phyloP scores from a whole-genome alignment of 2,113 vertebrate species.

The Candoia aspera region DNA sequence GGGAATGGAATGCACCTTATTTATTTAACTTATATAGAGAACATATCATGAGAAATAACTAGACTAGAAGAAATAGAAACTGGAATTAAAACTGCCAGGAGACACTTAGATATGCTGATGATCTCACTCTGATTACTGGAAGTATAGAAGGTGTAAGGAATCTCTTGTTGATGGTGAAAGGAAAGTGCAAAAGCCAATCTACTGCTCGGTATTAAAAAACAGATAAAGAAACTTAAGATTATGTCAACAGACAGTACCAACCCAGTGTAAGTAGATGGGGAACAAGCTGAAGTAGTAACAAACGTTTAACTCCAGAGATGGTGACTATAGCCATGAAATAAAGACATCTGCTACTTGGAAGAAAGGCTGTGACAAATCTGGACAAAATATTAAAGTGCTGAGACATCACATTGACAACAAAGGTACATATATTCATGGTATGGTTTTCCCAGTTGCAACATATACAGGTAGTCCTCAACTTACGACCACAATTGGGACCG shows the following conservation, averaged over 20 bases:
- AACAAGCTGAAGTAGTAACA: not conserved
- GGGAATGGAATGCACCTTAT: not conserved
- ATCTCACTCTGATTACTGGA: not conserved
- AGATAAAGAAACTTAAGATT: not conserved
- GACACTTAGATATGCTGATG: not conserved
- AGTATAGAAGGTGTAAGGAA: not conserved
- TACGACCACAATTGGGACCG: no score
- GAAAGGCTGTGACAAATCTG: not conserved
- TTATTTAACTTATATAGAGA: not conserved
- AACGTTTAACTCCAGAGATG: not conserved
- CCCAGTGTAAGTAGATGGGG: not conserved
- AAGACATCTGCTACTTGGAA: not conserved
- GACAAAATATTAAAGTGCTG: not conserved
- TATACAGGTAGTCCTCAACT: not conserved
- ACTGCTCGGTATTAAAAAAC: not conserved
- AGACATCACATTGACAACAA: not conserved
- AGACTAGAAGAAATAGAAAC: not conserved
- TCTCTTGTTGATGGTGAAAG: not conserved
- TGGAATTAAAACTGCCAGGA: not conserved
- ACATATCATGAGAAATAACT: not conserved
- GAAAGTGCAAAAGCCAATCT: not conserved
- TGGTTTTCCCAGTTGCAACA: not conserved
- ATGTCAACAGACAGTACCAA: not conserved
- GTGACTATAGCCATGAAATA: not conserved
- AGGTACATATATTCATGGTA: not conserved